Evolutionary conservation across 2,113 vertebrate species (phyloP), one percentile per base, ranked within the genome.

Genomic region (Psephotus haematonotus): DNA sequence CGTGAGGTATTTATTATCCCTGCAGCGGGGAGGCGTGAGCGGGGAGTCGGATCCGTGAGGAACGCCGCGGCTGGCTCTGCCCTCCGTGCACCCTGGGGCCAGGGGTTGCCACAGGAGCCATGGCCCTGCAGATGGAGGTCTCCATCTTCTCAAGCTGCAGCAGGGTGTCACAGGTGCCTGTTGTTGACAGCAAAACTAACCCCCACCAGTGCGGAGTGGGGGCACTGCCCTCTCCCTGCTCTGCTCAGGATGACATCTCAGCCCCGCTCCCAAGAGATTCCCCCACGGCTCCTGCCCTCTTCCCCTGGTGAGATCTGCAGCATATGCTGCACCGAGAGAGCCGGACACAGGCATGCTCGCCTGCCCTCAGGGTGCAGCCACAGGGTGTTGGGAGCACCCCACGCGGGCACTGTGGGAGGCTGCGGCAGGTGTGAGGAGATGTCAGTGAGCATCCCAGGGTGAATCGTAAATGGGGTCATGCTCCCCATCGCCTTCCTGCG

Each of bases 401-500:
- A 9, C 31, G 62, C n/a, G 78, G 60, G 17, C 11, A 0, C 37
- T 47, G 63, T 7, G 24, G 44, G 57, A 82, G 27, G 15, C n/a
- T 77, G 46, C 28, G n/a, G 46, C 23, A 67, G 71, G 24, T 2
- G 6, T 3, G 53, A 47, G 70, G 29, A 50, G 22, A 33, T 9
- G 65, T 29, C 4, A 8, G 4, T 10, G 15, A 50, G 59, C 4
- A 5, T 63, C 41, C 37, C 37, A 17, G 49, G 23, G 46, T 49
- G 37, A 90, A 44, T 7, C 7, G 4, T 2, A 15, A 39, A 59
- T 1, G 33, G 35, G 13, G 8, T 22, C 0, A 0, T 68, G 60
- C 53, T 77, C 20, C 19, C 23, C 20, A 17, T 84, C 0, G 0
- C 24, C 3, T 6, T 46, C 33, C 77, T 3, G 6, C 0, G 0